These are phyloP conservation scores for Ptychobarbus kaznakovi DNA, from an alignment of 2,797 vertebrate species.

Conservation along the genomic window DNA sequence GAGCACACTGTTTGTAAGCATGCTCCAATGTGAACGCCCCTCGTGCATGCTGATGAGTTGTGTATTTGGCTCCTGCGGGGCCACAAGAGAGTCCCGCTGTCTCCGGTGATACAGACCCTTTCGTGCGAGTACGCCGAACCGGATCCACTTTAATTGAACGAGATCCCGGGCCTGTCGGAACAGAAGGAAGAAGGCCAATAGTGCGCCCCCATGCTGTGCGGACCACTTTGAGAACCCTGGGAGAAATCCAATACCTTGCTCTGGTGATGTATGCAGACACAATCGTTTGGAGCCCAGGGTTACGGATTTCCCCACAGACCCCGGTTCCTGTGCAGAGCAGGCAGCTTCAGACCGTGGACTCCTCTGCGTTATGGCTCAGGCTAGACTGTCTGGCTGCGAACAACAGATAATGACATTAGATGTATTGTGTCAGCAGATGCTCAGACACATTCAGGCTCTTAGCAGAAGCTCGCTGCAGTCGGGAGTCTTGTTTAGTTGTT, in stretches of 20 bases:
- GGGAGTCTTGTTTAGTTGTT: constrained; percentile 48
- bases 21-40: not conserved
- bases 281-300: constrained; percentile 11
- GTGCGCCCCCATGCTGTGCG: constrained; percentile 6
- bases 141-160: constrained; percentile 28
- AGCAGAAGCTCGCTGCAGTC: constrained; percentile 33
- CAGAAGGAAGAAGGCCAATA: not conserved
- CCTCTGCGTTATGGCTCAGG: constrained; percentile 11
- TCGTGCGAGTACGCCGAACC: not conserved
- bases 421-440: constrained; percentile 46
- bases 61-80: constrained; percentile 19
- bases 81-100: constrained; percentile 38
- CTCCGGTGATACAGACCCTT: constrained; percentile 1
- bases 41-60: constrained; percentile 49
- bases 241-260: constrained; percentile 29
- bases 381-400: constrained; percentile 56
- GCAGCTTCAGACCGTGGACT: constrained; percentile 4
- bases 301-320: constrained; percentile 26
- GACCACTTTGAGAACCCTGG: constrained; percentile 21
- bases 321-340: constrained; percentile 8
- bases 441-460: constrained; percentile 51
- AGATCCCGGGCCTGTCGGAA: constrained; percentile 20
- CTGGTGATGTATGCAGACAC: constrained; percentile 9
- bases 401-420: constrained; percentile 54
- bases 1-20: constrained; percentile 40